Evolutionary conservation across 2,797 vertebrate species (phyloP).

Genomic region (Leuciscus waleckii): DNA sequence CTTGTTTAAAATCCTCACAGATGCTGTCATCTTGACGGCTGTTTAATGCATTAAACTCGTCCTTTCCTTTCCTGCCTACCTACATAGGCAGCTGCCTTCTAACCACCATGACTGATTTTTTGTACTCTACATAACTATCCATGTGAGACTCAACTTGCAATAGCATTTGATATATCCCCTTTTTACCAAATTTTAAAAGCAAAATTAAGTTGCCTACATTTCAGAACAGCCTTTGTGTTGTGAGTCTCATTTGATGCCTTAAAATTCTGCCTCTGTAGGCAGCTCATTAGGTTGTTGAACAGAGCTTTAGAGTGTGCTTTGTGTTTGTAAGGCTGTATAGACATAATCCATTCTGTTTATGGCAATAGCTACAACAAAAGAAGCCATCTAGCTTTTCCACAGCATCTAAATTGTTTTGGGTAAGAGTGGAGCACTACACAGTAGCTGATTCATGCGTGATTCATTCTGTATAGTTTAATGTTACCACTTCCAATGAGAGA

Average conservation of each 20-base stretch:
- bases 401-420: background rate
- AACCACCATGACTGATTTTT: background rate
- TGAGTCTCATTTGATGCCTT: background rate
- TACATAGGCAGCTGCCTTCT: background rate
- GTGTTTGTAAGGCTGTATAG: conserved; percentile 21
- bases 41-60: background rate
- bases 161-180: background rate
- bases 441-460: conserved; percentile 30
- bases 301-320: background rate
- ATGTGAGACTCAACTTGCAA: background rate
- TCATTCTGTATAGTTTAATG: conserved; percentile 33
- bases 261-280: background rate
- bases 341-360: conserved; percentile 11
- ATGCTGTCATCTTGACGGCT: background rate
- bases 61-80: background rate
- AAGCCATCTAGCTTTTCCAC: conserved; percentile 2
- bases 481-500: conserved; percentile 12
- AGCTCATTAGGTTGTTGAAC: conserved; percentile 20
- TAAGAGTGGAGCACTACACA: background rate
- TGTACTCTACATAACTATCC: background rate
- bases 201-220: too few relatives aligned
- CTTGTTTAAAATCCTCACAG: conserved; percentile 3
- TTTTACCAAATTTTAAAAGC: too few relatives aligned
- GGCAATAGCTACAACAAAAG: conserved; percentile 13
- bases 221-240: too few relatives aligned